Percentiles rank a stretch among this genome's conserved stretches.
phyloP scores from a whole-genome alignment of 2,888 invertebrate species.

The Nysson spinosus region DNA sequence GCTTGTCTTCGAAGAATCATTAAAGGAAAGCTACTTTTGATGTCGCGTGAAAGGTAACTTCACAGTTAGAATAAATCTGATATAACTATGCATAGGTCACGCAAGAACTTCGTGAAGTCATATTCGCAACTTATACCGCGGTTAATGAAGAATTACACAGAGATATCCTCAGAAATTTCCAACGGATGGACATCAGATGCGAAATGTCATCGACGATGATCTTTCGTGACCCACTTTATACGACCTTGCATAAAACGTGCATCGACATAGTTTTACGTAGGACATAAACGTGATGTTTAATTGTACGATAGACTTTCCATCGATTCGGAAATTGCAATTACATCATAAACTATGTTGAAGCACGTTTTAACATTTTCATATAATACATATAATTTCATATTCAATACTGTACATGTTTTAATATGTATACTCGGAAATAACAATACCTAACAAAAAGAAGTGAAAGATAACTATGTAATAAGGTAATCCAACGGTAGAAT shows the following conservation, averaged over 20 bases:
- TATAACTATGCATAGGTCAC: constrained; percentile 42
- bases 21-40: too few species aligned
- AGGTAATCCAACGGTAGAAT: too few species aligned
- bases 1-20: background rate
- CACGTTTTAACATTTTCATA: too few species aligned
- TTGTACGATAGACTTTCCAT: too few species aligned
- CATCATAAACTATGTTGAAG: too few species aligned
- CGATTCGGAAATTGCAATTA: too few species aligned
- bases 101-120: too few species aligned
- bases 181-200: background rate
- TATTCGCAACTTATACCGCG: constrained; percentile 20
- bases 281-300: background rate
- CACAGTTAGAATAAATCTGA: constrained; percentile 14
- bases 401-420: too few species aligned
- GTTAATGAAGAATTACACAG: constrained; percentile 17
- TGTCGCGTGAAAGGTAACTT: constrained; percentile 42
- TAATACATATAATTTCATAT: too few species aligned
- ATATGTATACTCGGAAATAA: too few species aligned
- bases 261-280: background rate
- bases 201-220: constrained; percentile 45
- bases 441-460: too few species aligned
- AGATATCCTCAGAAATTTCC: background rate
- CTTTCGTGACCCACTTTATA: constrained; percentile 18
- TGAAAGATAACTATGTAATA: too few species aligned
- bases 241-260: constrained; percentile 31